Percentiles rank a stretch among this genome's conserved stretches.
Conservation (phyloP, 2,888 invertebrate genomes). For the Trissoscelio sp. region DNA sequence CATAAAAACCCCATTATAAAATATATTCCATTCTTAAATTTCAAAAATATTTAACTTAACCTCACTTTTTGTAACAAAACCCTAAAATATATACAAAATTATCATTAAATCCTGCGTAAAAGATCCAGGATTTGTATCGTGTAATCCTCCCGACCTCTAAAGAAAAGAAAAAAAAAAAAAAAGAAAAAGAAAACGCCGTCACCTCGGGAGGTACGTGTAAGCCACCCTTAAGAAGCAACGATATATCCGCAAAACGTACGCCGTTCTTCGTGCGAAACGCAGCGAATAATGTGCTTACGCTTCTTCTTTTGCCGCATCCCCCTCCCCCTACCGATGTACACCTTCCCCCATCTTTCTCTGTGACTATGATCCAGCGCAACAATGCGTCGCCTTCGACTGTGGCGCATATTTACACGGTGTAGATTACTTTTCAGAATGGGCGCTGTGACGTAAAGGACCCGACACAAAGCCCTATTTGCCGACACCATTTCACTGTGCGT, state of each 20-base stretch:
- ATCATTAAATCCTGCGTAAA: background rate
- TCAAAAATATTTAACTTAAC: too few relatives aligned
- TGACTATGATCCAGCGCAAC: constrained; percentile 58
- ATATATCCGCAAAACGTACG: constrained; percentile 74
- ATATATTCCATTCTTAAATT: too few relatives aligned
- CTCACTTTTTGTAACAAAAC: too few relatives aligned
- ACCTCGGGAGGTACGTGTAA: constrained; percentile 73
- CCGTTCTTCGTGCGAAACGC: constrained; percentile 74
- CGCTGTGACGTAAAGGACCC: constrained; percentile 82
- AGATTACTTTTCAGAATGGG: constrained; percentile 83
- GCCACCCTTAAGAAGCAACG: constrained; percentile 80
- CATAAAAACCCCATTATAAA: too few relatives aligned
- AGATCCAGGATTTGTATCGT: constrained; percentile 22
- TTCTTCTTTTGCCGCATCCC: constrained; percentile 81
- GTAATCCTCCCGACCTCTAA: constrained; percentile 36
- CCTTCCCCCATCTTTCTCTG: constrained; percentile 7
- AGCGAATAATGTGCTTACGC: constrained; percentile 83
- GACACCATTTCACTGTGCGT: constrained; percentile 81
- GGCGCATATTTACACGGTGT: constrained; percentile 78
- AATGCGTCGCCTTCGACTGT: constrained; percentile 65
- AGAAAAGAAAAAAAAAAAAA: constrained; percentile 2
- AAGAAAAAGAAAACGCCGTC: constrained; percentile 63
- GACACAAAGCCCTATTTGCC: constrained; percentile 81
- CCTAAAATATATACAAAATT: too few relatives aligned
- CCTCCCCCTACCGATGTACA: constrained; percentile 46